Base-by-base conservation (phyloP, 1,140 invertebrate genomes). In the Catajapyx aquilonaris region DNA sequence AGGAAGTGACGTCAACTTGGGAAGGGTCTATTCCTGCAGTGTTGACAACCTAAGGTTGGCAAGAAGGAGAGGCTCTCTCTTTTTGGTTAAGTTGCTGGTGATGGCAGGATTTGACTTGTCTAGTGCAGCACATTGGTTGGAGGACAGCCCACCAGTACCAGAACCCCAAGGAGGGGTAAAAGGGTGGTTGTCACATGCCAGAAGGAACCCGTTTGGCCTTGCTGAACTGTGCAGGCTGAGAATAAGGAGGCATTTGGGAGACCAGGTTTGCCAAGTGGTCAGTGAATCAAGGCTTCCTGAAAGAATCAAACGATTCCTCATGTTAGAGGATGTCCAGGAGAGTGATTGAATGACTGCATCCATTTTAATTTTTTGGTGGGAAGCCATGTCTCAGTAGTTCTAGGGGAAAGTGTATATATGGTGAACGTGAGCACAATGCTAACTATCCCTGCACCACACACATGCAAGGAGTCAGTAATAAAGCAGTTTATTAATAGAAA, bases 1-100 rank as follows among this genome's bases (percentile, higher is more conserved):
- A 35, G 65, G 65, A 31, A 54, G 57, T 34, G 52, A 63, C 44
- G 46, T 57, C 3, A 53, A 51, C 5, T 17, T 49, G 47, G 20
- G 45, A 39, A 36, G 31, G 44, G 5, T 46, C 49, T 38, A 46
- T 53, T 34, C 48, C 42, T 45, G 42, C 18, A 46, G 46, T 22
- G 44, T 49, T 18, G 58, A 62, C 41, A 56, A 56, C 42, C 46
- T 64, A 22, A 52, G 52, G 35, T 41, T 62, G 30, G 57, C 57
- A 5, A 49, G 52, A 38, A 48, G 53, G 31, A 52, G 58, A 35
- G 52, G 52, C 4, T 54, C 55, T 44, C 44, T 55, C 15, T 41
- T 30, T 20, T 25, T 51, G 19, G 48, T 42, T 25, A 44, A 41
- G n/a, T 35, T 51, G 20, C 28, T 54, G 9, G 45, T 54, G 2